A percentile compares a stretch with the other conserved stretches of the same genome.
phyloP scores from a whole-genome alignment of 1,140 invertebrate species.

The Lysiphlebus fabarum region DNA sequence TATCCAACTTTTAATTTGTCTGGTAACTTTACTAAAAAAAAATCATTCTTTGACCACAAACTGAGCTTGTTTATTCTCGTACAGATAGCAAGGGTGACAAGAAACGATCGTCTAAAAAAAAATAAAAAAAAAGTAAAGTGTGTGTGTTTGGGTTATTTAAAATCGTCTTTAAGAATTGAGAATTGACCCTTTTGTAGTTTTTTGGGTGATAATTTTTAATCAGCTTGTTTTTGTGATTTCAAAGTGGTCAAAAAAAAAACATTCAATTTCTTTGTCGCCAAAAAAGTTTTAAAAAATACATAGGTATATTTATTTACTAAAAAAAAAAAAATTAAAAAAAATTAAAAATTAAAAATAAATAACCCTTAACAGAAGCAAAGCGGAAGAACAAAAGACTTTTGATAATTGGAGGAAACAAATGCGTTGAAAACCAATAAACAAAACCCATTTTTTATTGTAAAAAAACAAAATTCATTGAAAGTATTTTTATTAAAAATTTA shows the following conservation, averaged over 20 bases:
- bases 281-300: neutral
- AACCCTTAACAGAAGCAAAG: neutral
- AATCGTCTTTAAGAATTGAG: neutral
- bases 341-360: neutral
- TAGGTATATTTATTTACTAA: neutral
- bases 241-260: constrained; percentile 26
- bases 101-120: constrained; percentile 33
- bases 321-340: neutral
- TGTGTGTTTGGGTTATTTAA: constrained; percentile 13
- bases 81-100: constrained; percentile 20
- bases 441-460: no score
- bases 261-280: constrained; percentile 37
- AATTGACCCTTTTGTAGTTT: constrained; percentile 39
- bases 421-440: no score
- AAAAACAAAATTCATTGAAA: no score
- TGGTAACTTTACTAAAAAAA: constrained; percentile 32
- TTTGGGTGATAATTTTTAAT: constrained; percentile 46
- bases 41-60: constrained; percentile 22
- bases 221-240: constrained; percentile 38
- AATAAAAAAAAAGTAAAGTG: constrained; percentile 19
- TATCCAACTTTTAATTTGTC: constrained; percentile 39
- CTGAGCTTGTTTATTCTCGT: constrained; percentile 15
- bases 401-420: constrained; percentile 33
- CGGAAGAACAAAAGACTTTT: constrained; percentile 33
- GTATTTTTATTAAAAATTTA: no score